Evolutionary conservation across 2,888 invertebrate species (phyloP).

Genomic region (Furcula furcula): DNA sequence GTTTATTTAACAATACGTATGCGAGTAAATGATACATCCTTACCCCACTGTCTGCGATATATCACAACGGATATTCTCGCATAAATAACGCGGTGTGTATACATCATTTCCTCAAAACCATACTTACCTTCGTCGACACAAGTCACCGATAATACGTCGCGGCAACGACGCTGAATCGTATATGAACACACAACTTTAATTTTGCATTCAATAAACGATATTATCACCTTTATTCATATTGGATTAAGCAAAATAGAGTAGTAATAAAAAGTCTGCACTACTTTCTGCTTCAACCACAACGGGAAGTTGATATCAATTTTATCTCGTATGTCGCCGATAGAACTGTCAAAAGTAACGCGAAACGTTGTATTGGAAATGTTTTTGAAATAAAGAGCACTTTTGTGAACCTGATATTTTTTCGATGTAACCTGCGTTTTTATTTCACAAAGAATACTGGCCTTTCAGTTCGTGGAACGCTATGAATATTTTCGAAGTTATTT

Average conservation of each 20-base stretch:
- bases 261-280: neutral
- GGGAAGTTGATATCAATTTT: constrained; percentile 16
- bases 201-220: neutral
- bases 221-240: neutral
- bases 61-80: no score
- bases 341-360: constrained; percentile 18
- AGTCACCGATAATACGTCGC: neutral
- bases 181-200: neutral
- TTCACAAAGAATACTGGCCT: no score
- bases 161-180: neutral
- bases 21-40: no score
- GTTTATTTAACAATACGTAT: no score
- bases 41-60: no score
- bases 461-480: no score
- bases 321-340: constrained; percentile 12
- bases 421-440: no score
- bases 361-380: constrained; percentile 11
- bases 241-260: no score
- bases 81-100: no score
- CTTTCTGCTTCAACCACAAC: constrained; percentile 8
- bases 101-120: neutral
- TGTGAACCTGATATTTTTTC: neutral
- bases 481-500: no score
- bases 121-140: neutral
- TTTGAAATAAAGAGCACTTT: constrained; percentile 3